Percentiles rank a stretch among this genome's conserved stretches.
Conservation (phyloP, 2,797 vertebrate species). For the Merluccius polli region DNA sequence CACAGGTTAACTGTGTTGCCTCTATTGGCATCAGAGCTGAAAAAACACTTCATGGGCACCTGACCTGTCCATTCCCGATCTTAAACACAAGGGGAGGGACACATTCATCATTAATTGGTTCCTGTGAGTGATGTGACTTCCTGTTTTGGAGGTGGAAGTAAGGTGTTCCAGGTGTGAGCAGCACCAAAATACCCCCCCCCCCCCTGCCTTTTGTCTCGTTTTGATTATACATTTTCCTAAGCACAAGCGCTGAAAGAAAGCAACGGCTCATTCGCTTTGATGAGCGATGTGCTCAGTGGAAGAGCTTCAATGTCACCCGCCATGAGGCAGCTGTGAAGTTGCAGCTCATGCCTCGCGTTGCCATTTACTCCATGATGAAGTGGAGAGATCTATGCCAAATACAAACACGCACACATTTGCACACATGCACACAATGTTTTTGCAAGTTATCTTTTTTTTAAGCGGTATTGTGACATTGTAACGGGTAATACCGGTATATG, state of each 20-base stretch:
- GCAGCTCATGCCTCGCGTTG: slow-evolving; percentile 56
- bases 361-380: slow-evolving; percentile 71
- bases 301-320: slow-evolving; percentile 68
- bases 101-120: background rate
- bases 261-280: slow-evolving; percentile 70
- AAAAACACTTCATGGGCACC: background rate
- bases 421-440: slow-evolving; percentile 8
- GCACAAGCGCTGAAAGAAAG: slow-evolving; percentile 49
- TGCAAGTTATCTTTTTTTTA: background rate
- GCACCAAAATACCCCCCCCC: background rate
- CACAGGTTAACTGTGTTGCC: slow-evolving; percentile 58
- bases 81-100: background rate
- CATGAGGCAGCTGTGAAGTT: slow-evolving; percentile 69
- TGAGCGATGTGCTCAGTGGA: slow-evolving; percentile 69
- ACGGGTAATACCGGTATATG: slow-evolving; percentile 49
- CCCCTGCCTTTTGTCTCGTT: slow-evolving; percentile 19
- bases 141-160: background rate
- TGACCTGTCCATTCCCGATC: background rate
- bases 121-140: background rate
- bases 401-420: slow-evolving; percentile 28
- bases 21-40: slow-evolving; percentile 5
- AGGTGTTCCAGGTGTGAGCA: background rate
- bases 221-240: background rate
- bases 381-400: slow-evolving; percentile 62
- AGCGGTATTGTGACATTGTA: slow-evolving; percentile 53